These are phyloP conservation scores for Oenanthe oenanthe DNA, from an alignment of 2,113 vertebrate genomes.

Conservation along the genomic window DNA sequence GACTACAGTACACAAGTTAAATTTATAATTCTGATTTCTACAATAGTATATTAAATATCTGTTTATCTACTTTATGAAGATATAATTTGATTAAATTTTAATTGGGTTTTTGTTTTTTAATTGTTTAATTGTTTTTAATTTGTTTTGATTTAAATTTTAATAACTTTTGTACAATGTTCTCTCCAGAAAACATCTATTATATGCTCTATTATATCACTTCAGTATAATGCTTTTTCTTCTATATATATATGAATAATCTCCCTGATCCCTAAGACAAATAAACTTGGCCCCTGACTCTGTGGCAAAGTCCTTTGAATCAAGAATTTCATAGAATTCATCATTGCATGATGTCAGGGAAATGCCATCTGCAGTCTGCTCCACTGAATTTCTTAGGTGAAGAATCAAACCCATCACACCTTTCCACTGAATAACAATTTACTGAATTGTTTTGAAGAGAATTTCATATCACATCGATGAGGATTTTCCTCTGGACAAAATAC, in stretches of 20 bases:
- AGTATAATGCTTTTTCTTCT: rapidly evolving
- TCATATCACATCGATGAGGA: neutral
- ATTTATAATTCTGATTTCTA: neutral
- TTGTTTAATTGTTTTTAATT: too few relatives aligned
- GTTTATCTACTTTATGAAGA: neutral
- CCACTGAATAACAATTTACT: neutral
- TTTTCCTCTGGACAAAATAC: neutral
- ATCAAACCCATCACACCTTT: neutral
- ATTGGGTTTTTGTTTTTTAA: neutral
- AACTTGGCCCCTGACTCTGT: neutral
- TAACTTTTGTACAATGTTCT: neutral
- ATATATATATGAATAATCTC: neutral
- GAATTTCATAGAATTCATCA: neutral
- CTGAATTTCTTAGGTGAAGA: neutral
- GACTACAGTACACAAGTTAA: neutral
- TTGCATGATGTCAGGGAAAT: neutral
- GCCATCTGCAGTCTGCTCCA: neutral
- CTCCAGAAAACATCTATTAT: neutral
- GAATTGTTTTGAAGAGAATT: neutral
- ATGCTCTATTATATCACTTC: neutral
- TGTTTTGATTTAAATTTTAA: neutral
- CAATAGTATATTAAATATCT: neutral
- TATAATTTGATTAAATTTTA: neutral
- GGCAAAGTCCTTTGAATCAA: neutral
- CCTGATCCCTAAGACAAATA: neutral